phyloP scores from a whole-genome alignment of 2,888 invertebrate genomes.

The Cataglyphis altisquamis region DNA sequence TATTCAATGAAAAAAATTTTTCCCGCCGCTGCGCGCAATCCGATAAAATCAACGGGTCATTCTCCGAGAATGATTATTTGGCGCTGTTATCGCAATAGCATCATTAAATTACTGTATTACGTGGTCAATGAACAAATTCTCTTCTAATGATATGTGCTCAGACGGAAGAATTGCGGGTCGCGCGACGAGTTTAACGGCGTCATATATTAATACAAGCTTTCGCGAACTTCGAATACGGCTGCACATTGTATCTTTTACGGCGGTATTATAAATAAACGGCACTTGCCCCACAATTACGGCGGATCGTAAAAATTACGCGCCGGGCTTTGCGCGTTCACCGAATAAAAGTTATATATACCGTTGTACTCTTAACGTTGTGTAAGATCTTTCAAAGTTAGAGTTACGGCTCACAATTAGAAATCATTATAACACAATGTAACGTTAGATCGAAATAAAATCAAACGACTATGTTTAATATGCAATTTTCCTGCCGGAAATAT shows the following conservation, averaged over 20 bases:
- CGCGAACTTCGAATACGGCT: not conserved
- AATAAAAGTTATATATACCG: constrained; percentile 27
- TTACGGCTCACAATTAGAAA: constrained; percentile 21
- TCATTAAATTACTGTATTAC: constrained; percentile 36
- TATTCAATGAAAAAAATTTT: not conserved
- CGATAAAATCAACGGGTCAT: constrained; percentile 17
- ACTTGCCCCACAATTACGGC: constrained; percentile 42
- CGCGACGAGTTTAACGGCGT: constrained; percentile 43
- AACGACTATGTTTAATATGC: not conserved
- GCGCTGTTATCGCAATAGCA: constrained; percentile 12
- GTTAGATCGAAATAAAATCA: constrained; percentile 19
- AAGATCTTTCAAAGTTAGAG: constrained; percentile 11
- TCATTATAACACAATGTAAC: constrained; percentile 9
- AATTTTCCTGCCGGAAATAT: not conserved
- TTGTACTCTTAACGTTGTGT: not conserved
- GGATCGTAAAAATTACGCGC: constrained; percentile 50
- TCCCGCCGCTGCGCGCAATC: not conserved
- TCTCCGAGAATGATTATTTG: constrained; percentile 27
- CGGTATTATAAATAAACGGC: constrained; percentile 52
- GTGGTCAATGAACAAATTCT: constrained; percentile 29
- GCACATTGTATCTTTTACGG: constrained; percentile 48
- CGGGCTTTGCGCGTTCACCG: not conserved
- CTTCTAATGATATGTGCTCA: constrained; percentile 39
- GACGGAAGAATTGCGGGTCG: constrained; percentile 45
- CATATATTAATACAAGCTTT: constrained; percentile 47